These are phyloP conservation scores for Tethea ocularis DNA, from an alignment of 2,888 invertebrate species.

Conservation along the genomic window DNA sequence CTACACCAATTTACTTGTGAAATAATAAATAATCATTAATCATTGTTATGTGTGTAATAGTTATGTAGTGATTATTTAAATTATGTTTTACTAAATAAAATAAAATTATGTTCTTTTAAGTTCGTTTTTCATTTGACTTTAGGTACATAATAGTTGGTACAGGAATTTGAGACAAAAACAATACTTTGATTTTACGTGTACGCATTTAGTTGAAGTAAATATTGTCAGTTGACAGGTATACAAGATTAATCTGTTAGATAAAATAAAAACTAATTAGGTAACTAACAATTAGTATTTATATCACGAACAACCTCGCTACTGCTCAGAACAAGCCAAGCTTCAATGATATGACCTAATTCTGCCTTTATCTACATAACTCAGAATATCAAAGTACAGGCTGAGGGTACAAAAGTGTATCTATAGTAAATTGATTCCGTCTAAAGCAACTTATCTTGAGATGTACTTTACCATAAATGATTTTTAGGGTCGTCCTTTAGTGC, in stretches of 20 bases:
- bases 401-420: too few relatives aligned
- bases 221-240: neutral
- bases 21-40: neutral
- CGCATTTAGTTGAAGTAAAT: neutral
- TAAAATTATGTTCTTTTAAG: neutral
- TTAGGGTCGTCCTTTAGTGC: too few relatives aligned
- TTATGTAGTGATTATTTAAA: constrained; percentile 11
- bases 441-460: too few relatives aligned
- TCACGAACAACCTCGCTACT: neutral
- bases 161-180: neutral
- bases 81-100: neutral
- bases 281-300: neutral
- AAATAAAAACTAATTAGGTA: neutral
- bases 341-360: neutral
- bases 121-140: neutral
- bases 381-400: too few relatives aligned
- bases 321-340: neutral
- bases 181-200: neutral
- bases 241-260: neutral
- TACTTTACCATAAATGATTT: too few relatives aligned
- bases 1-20: constrained; percentile 43
- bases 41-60: constrained; percentile 3
- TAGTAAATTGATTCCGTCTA: too few relatives aligned
- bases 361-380: too few relatives aligned
- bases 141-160: neutral